Base-by-base conservation (phyloP, 2,888 invertebrate species). In the Cryptophagus acutangulus region DNA sequence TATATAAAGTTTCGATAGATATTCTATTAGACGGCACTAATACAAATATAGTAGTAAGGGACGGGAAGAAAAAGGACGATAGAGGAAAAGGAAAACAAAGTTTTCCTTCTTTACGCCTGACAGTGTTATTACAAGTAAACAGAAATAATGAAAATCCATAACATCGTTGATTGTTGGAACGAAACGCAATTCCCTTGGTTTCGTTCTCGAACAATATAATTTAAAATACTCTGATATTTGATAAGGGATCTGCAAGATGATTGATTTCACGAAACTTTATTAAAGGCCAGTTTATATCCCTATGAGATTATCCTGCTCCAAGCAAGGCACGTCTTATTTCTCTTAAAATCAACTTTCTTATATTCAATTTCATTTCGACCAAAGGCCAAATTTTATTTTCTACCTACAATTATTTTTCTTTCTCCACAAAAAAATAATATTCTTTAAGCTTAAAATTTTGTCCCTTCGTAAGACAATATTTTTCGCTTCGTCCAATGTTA, bases 61-160 rank as follows among this genome's bases (percentile, higher is more conserved):
- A n/a, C n/a, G n/a, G n/a, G n/a, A n/a, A n/a, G n/a, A n/a, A n/a
- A 20, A 20, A 20, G 9, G 9, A 8, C 26, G 3, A 26, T 12
- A 26, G 26, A 31, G 16, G 16, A 31, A 31, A 15, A 16, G n/a
- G 16, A 31, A 5, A 33, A 33, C 17, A 34, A 34, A 34, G 34
- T 34, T 34, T 38, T 31, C 31, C 14, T 15, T 8, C 16, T 20
- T 17, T 30, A 12, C 31, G 14, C 18, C 25, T 13, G 17, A n/a
- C 33, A 25, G 25, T 36, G 43, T 46, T 48, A 48, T 49, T 48
- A 45, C 45, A 43, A 43, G 51, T 46, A 47, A 49, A 53, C 48
- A 51, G 48, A 51, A 51, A 49, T 53, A 54, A 54, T 52, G 51
- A 54, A 49, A 54, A 52, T 45, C 46, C 52, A 54, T 54, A 54